phyloP scores from a whole-genome alignment of 2,888 invertebrate genomes.

The Cryptus armator region DNA sequence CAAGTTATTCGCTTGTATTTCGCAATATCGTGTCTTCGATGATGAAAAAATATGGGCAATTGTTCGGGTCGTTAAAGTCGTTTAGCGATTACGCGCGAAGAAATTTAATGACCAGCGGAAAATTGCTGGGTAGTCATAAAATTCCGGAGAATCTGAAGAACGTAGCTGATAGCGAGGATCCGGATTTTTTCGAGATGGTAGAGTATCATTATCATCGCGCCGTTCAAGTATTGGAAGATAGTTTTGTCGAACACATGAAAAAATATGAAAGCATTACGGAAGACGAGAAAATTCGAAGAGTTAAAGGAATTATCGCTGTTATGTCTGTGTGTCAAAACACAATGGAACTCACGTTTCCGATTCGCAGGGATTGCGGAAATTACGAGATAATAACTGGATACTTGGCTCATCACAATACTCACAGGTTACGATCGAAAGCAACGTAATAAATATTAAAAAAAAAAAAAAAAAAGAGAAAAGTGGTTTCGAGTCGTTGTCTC shows the following conservation, averaged over 20 bases:
- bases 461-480: too few relatives aligned
- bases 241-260: conserved; percentile 59
- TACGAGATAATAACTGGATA: conserved; percentile 91
- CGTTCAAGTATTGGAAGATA: conserved; percentile 86
- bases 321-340: conserved; percentile 91
- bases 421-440: conserved; percentile 85
- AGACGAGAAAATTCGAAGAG: conserved; percentile 88
- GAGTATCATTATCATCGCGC: conserved; percentile 90
- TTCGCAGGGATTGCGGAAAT: conserved; percentile 89
- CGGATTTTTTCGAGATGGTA: conserved; percentile 88
- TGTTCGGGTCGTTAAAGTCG: conserved; percentile 1
- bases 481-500: too few relatives aligned
- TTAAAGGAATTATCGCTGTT: conserved; percentile 88
- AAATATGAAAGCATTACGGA: conserved; percentile 85
- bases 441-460: too few relatives aligned
- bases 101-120: not conserved
- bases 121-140: conserved; percentile 70
- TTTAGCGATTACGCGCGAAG: not conserved
- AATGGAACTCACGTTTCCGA: conserved; percentile 89
- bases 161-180: conserved; percentile 84
- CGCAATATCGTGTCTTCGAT: not conserved
- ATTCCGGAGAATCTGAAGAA: conserved; percentile 84
- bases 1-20: not conserved
- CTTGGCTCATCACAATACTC: conserved; percentile 91
- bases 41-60: conserved; percentile 28